Conservation (phyloP, 53 echinoderm and acorn worm genomes). For the Apostichopus leukothele region DNA sequence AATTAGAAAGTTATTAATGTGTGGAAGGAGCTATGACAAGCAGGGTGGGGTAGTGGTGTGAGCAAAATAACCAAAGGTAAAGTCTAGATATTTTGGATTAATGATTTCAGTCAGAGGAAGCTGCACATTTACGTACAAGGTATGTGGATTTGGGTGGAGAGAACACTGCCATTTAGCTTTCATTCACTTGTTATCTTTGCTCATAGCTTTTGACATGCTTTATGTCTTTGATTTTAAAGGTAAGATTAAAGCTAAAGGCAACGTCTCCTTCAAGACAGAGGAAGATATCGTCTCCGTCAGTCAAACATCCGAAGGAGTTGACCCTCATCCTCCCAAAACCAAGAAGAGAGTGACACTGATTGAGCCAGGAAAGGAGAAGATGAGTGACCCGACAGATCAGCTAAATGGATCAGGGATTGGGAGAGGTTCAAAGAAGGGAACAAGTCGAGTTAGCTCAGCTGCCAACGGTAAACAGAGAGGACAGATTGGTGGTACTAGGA, state of each 20-base stretch:
- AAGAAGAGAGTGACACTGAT: conserved; percentile 70
- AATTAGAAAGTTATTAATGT: no score
- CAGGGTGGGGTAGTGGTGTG: no score
- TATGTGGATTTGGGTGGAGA: no score
- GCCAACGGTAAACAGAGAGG: background rate
- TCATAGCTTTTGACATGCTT: no score
- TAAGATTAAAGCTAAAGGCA: conserved; percentile 54
- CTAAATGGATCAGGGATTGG: background rate
- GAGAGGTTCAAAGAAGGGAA: background rate
- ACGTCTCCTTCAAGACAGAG: conserved; percentile 26
- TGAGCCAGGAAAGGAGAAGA: conserved; percentile 39
- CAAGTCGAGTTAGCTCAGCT: background rate
- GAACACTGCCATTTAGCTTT: no score
- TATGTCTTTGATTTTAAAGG: background rate
- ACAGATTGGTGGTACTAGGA: background rate
- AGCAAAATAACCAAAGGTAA: no score
- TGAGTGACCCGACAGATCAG: background rate
- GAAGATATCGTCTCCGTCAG: conserved; percentile 31
- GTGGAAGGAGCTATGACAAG: no score
- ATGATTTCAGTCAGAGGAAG: no score
- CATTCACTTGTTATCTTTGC: no score
- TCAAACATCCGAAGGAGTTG: conserved; percentile 16
- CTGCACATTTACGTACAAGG: no score
- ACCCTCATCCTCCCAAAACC: background rate
- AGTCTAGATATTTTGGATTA: no score